These are phyloP conservation scores for Dicycla oo DNA, from an alignment of 2,888 invertebrate species.

Conservation along the genomic window DNA sequence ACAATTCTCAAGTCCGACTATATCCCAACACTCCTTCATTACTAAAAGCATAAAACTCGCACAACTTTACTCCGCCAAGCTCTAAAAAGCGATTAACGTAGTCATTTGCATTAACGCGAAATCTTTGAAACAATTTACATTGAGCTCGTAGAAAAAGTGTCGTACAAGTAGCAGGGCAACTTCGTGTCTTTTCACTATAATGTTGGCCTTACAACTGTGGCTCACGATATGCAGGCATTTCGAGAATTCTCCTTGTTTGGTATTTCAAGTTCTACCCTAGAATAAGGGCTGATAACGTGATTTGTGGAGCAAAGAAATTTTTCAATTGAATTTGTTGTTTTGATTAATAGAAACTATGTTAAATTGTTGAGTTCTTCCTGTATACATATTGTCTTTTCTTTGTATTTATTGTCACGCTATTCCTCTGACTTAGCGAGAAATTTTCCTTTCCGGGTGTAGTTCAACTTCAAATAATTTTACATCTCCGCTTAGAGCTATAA, in stretches of 20 bases:
- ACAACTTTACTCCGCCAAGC: slow-evolving; percentile 59
- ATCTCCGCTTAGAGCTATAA: slow-evolving; percentile 18
- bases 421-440: slow-evolving; percentile 26
- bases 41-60: slow-evolving; percentile 64
- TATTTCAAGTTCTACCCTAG: slow-evolving; percentile 60
- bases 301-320: slow-evolving; percentile 42
- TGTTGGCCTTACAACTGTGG: slow-evolving; percentile 79
- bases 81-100: slow-evolving; percentile 66
- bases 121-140: slow-evolving; percentile 72
- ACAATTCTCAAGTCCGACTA: slow-evolving; percentile 46
- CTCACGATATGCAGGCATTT: slow-evolving; percentile 82
- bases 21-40: slow-evolving; percentile 61
- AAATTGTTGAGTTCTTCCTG: slow-evolving; percentile 37
- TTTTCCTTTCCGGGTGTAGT: slow-evolving; percentile 37
- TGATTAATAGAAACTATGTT: slow-evolving; percentile 51
- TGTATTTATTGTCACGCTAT: slow-evolving; percentile 46
- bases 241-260: slow-evolving; percentile 72
- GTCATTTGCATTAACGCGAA: slow-evolving; percentile 69
- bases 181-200: slow-evolving; percentile 84
- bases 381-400: slow-evolving; percentile 46
- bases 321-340: slow-evolving; percentile 71
- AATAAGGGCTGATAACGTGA: slow-evolving; percentile 60
- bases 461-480: slow-evolving; percentile 44
- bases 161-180: slow-evolving; percentile 70
- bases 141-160: slow-evolving; percentile 81